A percentile compares a stretch with the other conserved stretches of the same genome.
Conservation (phyloP, 2,797 vertebrate species). For the Macrochelys suwanniensis region DNA sequence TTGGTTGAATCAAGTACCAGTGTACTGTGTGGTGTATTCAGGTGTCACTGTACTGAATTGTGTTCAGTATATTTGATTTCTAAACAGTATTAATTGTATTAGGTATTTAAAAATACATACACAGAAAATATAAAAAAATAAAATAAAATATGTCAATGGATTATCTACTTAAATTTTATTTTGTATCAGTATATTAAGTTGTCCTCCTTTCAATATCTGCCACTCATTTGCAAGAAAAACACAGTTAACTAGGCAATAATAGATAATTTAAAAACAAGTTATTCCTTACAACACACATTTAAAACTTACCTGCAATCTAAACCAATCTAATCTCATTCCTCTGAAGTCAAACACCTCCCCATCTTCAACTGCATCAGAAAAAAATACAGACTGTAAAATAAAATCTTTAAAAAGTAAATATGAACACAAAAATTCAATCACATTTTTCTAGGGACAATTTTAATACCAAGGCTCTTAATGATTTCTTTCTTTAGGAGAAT, state of each 20-base stretch:
- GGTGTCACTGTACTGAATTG: neutral
- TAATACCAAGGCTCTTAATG: neutral
- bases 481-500: neutral
- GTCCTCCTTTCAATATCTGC: neutral
- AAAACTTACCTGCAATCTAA: conserved; percentile 94
- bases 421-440: neutral
- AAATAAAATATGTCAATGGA: neutral
- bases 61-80: neutral
- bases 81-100: neutral
- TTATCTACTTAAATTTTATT: neutral
- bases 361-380: conserved; percentile 90
- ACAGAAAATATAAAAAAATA: neutral
- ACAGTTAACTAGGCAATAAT: neutral
- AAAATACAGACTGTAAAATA: conserved; percentile 32
- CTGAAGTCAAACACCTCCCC: conserved; percentile 99
- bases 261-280: neutral
- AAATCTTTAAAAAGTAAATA: neutral
- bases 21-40: accelerated
- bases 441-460: neutral
- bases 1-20: neutral
- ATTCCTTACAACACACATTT: neutral
- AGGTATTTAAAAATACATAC: neutral
- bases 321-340: conserved; percentile 99
- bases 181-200: neutral
- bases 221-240: neutral